These are phyloP conservation scores for Tipula lateralis DNA, from an alignment of 2,888 invertebrate genomes.

Conservation along the genomic window DNA sequence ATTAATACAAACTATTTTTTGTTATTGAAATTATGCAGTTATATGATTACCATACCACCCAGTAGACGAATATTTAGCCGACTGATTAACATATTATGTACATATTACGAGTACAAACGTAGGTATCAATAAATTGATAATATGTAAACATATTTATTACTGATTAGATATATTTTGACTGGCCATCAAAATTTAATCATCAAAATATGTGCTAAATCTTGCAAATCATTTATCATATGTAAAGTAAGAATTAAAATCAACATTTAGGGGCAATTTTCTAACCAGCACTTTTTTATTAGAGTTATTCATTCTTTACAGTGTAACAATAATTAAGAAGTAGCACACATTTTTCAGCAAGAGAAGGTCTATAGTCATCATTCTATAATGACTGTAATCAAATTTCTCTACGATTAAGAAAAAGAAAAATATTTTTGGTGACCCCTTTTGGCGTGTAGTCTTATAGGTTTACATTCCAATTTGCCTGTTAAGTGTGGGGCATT, in stretches of 20 bases:
- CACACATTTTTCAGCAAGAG: too few species aligned
- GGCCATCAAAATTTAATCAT: not conserved
- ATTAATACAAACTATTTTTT: not conserved
- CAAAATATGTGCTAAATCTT: not conserved
- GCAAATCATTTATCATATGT: not conserved
- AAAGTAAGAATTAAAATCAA: not conserved
- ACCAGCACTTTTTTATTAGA: not conserved
- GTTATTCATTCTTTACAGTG: too few species aligned
- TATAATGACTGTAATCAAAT: too few species aligned
- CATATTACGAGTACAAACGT: not conserved
- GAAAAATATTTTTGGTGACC: too few species aligned
- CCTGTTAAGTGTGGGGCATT: too few species aligned
- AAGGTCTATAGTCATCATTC: too few species aligned
- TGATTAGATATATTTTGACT: not conserved
- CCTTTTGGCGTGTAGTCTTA: too few species aligned
- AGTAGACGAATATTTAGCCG: not conserved
- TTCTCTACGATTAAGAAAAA: too few species aligned
- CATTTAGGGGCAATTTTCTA: not conserved
- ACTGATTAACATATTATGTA: not conserved
- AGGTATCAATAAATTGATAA: not conserved
- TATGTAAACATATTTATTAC: not conserved
- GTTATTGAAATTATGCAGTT: not conserved
- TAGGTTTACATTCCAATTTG: too few species aligned
- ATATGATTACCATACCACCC: not conserved
- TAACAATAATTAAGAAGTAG: too few species aligned